Evolutionary conservation across 2,888 invertebrate genomes (phyloP), one percentile per base, ranked within the genome.

Genomic region (Diaperis boleti): DNA sequence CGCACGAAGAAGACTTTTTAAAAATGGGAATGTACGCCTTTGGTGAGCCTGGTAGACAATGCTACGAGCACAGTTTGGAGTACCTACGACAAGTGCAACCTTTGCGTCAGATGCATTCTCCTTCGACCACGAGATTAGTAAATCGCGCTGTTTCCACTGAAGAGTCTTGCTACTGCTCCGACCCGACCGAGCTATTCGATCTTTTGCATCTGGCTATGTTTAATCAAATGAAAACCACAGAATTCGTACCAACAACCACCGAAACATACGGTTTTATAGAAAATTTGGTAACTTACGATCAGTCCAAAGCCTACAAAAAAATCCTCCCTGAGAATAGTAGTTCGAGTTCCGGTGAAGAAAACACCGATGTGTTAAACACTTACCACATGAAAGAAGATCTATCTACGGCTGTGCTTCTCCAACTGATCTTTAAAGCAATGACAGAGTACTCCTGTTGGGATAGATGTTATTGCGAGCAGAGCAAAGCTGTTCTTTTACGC

Each of bases 301-400:
- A 22, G 42, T 39, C 4, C 68, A 70, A 42, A 68, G 57, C 15
- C 68, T 74, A 35, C 68, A 69, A 29, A 39, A 61, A 15, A 62
- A 66, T 41, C 68, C 69, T 18, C 44, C 66, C 60, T 37, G 15
- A 50, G 33, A 11, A 3, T 14, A 7, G 17, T 3, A 55, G 11
- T 6, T 50, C 61, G n/a, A n/a, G n/a, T 7, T 55, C 13, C 3
- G 18, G 18, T n/a, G 7, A 11, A 8, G 37, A 59, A 37, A 26
- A 65, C 22, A 20, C 50, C 2, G 57, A 66, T 17, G 22, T 47
- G n/a, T 10, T 69, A 6, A 49, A 61, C 11, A 45, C 71, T 42
- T 75, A 67, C 37, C 59, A 65, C 42, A 76, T 73, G 73, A 72
- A 67, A 17, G 76, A 77, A 62, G 64, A 68, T 8, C 59, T 76